Base-by-base conservation (phyloP, 2,113 vertebrate species). In the Archilochus colubris region DNA sequence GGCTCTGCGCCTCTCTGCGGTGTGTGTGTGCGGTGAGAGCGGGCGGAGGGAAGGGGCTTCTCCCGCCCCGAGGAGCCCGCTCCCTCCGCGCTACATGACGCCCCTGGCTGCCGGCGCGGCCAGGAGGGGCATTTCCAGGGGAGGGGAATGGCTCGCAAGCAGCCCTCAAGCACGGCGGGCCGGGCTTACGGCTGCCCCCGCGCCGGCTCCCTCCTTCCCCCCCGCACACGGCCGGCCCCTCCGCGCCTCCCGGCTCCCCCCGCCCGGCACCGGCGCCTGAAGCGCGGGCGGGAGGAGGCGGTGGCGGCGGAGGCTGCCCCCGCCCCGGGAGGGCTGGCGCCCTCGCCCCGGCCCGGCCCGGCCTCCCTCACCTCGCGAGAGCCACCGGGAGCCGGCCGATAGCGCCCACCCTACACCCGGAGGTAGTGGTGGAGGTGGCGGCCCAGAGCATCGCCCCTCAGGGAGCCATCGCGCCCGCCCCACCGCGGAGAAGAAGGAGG, bases 281-380 rank as follows among this genome's bases (percentile, higher is more conserved):
- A 22, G 59, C 24, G 28, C 67, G 67, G 80, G 67, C 67, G 57
- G 53, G 62, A 50, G 82, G 22, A 57, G 82, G 43, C 2, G 67
- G 81, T 1, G 58, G 90, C 33, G 54, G 90, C 33, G 54, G 58
- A 5, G 38, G 75, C 69, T 68, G 72, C 79, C 83, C 89, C 80
- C 55, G 80, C 72, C 83, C 62, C 53, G 64, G 77, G 62, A 84
- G 82, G 69, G 92, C 86, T 76, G 69, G 81, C 51, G 44, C 70
- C 51, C 82, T 38, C n/a, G 3, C 15, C 53, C 78, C 58, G 44
- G 50, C 30, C 78, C 58, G 44, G 50, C 30, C 77, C 76, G 54
- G 88, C 85, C 72, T 62, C 74, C 74, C 81, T 64, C 96, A 73
- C 92, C 89, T 94, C 96, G 93, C 96, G 88, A 95, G 92, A 96